Evolutionary conservation across 2,888 invertebrate genomes (phyloP).

Genomic region (Nomada fucata): DNA sequence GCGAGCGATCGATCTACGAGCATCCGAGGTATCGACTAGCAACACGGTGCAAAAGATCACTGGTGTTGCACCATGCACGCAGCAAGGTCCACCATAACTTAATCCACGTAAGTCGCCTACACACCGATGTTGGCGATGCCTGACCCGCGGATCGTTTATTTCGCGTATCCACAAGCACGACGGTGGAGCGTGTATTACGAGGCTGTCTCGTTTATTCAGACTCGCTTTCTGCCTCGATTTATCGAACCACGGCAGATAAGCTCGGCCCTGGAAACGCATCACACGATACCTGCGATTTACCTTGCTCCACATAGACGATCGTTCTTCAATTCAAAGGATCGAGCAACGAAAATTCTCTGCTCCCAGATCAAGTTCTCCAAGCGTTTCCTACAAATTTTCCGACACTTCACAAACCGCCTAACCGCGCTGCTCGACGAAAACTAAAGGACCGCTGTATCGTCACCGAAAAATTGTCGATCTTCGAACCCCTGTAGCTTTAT

Average conservation of each 20-base stretch:
- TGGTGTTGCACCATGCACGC: slow-evolving; percentile 67
- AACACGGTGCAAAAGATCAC: slow-evolving; percentile 60
- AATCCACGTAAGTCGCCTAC: slow-evolving; percentile 74
- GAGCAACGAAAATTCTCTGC: no score
- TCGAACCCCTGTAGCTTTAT: no score
- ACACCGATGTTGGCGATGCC: slow-evolving; percentile 63
- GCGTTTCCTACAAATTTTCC: no score
- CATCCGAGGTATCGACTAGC: slow-evolving; percentile 50
- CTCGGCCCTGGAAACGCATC: slow-evolving; percentile 53
- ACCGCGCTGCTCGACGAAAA: no score
- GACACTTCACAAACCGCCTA: no score
- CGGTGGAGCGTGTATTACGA: slow-evolving; percentile 61
- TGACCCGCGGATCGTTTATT: slow-evolving; percentile 70
- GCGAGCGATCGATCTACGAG: slow-evolving; percentile 59
- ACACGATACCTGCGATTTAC: slow-evolving; percentile 47
- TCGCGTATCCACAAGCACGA: slow-evolving; percentile 66
- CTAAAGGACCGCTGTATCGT: no score
- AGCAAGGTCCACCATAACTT: slow-evolving; percentile 75
- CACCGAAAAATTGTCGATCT: no score
- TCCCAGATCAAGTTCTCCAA: no score
- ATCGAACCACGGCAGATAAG: slow-evolving; percentile 61
- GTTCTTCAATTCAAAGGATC: no score
- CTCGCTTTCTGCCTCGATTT: slow-evolving; percentile 64
- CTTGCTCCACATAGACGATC: slow-evolving; percentile 19
- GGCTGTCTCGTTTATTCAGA: slow-evolving; percentile 68